Conservation (phyloP, 2,888 invertebrate genomes). For the Adineta ricciae region DNA sequence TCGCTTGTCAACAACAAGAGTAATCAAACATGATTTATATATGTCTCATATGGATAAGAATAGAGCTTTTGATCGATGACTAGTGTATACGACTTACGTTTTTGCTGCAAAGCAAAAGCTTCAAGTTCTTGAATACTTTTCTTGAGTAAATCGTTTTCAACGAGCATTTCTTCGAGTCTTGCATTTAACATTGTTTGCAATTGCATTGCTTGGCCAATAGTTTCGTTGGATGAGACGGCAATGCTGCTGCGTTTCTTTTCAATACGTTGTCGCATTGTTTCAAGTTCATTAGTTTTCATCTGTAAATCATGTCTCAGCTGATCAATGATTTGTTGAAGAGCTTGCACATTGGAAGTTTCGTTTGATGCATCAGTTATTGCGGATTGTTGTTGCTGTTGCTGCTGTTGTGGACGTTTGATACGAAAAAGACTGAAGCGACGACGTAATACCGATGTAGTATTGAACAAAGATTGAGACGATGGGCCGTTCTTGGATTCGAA, state of each 20-base stretch:
- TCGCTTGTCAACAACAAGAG: background rate
- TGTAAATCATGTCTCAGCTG: background rate
- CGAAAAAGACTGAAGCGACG: conserved; percentile 21
- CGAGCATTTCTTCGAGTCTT: background rate
- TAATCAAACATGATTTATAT: background rate
- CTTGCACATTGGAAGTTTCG: background rate
- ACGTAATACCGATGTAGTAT: background rate
- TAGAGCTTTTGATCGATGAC: background rate
- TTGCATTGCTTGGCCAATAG: background rate
- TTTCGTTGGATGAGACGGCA: background rate
- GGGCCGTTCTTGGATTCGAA: background rate
- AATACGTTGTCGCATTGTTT: background rate
- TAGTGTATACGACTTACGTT: background rate
- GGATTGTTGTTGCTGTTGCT: no score
- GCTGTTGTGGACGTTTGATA: background rate
- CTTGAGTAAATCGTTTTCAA: background rate
- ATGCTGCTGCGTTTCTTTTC: background rate
- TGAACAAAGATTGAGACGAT: background rate
- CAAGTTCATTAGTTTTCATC: background rate
- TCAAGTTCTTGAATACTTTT: background rate
- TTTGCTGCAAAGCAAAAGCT: background rate
- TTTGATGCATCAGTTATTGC: background rate
- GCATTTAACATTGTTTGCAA: conserved; percentile 19
- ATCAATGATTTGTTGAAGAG: background rate
- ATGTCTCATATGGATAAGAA: background rate